phyloP scores from a whole-genome alignment of 2,888 invertebrate species.

The Stramonita haemastoma region DNA sequence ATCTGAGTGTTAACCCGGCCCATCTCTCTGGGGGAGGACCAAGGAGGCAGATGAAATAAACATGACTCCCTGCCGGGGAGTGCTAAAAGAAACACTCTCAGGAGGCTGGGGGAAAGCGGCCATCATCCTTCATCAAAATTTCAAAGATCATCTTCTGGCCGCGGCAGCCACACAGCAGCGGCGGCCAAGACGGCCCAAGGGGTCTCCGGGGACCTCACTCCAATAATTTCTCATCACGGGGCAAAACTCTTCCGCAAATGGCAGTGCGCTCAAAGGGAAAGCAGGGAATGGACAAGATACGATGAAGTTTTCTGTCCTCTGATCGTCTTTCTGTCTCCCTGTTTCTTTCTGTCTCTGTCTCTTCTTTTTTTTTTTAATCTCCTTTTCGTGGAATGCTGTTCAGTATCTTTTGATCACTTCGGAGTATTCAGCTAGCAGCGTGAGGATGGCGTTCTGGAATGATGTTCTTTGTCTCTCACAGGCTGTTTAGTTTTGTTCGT shows the following conservation, averaged over 20 bases:
- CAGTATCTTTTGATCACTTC: neutral
- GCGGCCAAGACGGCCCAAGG: slow-evolving; percentile 32
- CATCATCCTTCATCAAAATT: slow-evolving; percentile 44
- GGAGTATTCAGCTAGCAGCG: no score
- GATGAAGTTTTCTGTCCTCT: neutral
- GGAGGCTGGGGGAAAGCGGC: slow-evolving; percentile 36
- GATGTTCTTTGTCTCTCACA: neutral
- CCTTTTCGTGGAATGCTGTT: neutral
- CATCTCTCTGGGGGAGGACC: neutral
- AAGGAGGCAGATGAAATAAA: slow-evolving; percentile 43
- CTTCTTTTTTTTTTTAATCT: neutral
- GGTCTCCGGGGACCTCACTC: slow-evolving; percentile 36
- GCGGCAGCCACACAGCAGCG: neutral
- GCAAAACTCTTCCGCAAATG: slow-evolving; percentile 44
- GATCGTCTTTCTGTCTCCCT: neutral
- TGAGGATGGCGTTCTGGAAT: slow-evolving; percentile 1
- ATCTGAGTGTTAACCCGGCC: slow-evolving; percentile 28
- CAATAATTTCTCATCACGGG: slow-evolving; percentile 44
- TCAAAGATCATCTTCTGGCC: slow-evolving; percentile 42
- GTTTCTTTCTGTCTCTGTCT: neutral
- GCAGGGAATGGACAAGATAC: slow-evolving; percentile 28
- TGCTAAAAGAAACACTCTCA: slow-evolving; percentile 42
- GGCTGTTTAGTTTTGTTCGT: neutral
- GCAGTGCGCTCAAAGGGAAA: slow-evolving; percentile 39
- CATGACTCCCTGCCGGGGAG: slow-evolving; percentile 42